Evolutionary conservation across 2,888 invertebrate genomes (phyloP).

Genomic region (Tuberolachnus salignus): DNA sequence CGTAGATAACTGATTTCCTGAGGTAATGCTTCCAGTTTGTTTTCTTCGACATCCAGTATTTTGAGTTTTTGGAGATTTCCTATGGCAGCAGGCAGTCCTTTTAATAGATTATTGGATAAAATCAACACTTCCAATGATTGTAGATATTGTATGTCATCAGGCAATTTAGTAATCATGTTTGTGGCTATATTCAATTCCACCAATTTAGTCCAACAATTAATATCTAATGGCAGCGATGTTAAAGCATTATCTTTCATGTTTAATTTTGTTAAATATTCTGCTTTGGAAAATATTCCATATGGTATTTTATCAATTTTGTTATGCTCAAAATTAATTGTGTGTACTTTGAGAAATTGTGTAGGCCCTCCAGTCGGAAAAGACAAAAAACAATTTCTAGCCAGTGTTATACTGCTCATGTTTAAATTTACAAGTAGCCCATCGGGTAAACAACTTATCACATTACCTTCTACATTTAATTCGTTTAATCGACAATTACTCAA

Average conservation of each 20-base stretch:
- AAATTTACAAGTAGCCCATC: slow-evolving; percentile 96
- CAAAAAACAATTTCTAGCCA: slow-evolving; percentile 93
- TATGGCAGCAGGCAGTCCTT: slow-evolving; percentile 89
- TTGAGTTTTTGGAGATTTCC: slow-evolving; percentile 92
- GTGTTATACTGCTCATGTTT: slow-evolving; percentile 87
- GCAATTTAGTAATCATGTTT: slow-evolving; percentile 92
- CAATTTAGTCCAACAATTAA: slow-evolving; percentile 97
- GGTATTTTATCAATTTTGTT: slow-evolving; percentile 99
- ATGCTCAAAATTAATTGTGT: slow-evolving; percentile 97
- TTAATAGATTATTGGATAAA: slow-evolving; percentile 93
- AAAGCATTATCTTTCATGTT: slow-evolving; percentile 99
- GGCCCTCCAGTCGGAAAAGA: slow-evolving; percentile 98
- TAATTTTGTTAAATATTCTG: slow-evolving; percentile 91
- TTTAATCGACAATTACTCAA: slow-evolving; percentile 91
- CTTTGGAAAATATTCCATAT: slow-evolving; percentile 97
- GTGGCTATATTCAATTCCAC: slow-evolving; percentile 98
- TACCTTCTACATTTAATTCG: slow-evolving; percentile 99
- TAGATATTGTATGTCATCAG: slow-evolving; percentile 95
- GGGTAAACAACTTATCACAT: slow-evolving; percentile 91
- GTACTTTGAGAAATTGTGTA: slow-evolving; percentile 93
- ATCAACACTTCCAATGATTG: slow-evolving; percentile 94
- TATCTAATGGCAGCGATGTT: slow-evolving; percentile 92
- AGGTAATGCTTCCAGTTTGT: slow-evolving; percentile 93
- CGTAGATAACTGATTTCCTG: slow-evolving; percentile 96
- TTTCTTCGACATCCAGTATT: slow-evolving; percentile 97